phyloP scores from a whole-genome alignment of 2,888 invertebrate genomes.

The Yponomeuta malinellus region DNA sequence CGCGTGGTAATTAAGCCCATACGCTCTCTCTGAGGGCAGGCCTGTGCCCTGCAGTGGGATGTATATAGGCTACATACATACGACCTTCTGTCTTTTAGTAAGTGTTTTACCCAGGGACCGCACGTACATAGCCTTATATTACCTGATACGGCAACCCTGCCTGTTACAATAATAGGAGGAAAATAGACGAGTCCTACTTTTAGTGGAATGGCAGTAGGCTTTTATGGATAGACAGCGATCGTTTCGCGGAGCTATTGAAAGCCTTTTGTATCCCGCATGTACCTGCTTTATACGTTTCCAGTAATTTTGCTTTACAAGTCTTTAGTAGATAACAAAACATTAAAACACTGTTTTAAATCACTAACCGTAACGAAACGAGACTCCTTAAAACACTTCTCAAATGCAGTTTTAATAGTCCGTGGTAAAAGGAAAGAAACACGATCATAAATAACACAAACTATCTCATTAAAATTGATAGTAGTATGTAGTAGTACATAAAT shows the following conservation, averaged over 20 bases:
- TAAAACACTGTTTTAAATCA: no score
- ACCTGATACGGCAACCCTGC: slow-evolving; percentile 41
- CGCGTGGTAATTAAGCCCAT: no score
- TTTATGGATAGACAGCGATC: neutral
- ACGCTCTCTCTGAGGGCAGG: no score
- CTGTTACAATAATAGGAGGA: slow-evolving; percentile 38
- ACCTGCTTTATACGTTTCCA: neutral
- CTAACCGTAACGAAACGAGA: no score
- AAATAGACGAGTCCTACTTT: slow-evolving; percentile 23
- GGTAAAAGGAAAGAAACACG: no score
- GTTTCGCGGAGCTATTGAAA: slow-evolving; percentile 11
- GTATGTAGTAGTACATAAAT: no score
- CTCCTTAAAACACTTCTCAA: no score
- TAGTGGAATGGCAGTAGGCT: slow-evolving; percentile 11
- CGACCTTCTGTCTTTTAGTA: neutral
- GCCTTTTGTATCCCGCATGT: neutral
- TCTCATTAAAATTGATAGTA: no score
- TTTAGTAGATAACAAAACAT: neutral
- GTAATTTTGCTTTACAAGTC: neutral
- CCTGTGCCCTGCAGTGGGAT: no score
- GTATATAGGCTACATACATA: no score
- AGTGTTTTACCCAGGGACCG: slow-evolving; percentile 13
- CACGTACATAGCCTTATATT: slow-evolving; percentile 25
- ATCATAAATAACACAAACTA: no score
- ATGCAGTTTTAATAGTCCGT: no score